Evolutionary conservation across 2,113 vertebrate genomes (phyloP).

Genomic region (Periophthalmus modestus): DNA sequence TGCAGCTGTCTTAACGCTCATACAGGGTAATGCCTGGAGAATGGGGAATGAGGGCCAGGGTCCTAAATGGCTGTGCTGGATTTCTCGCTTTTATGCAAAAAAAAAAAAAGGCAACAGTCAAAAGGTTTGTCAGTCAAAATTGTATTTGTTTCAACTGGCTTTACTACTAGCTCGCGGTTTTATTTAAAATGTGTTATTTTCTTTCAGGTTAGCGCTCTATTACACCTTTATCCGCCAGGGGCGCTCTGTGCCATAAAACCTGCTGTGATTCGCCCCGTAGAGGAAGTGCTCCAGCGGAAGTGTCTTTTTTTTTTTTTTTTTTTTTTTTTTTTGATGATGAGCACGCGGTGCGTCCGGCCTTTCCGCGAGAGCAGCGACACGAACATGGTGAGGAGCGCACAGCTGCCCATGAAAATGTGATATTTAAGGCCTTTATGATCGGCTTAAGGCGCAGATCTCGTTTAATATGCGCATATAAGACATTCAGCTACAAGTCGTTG

Average conservation of each 20-base stretch:
- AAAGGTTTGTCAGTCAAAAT: no score
- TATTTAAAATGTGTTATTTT: not conserved
- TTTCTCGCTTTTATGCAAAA: no score
- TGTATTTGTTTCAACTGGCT: no score
- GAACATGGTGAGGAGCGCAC: conserved; percentile 55
- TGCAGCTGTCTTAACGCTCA: no score
- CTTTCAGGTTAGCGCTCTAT: not conserved
- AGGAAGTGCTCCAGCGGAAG: conserved; percentile 51
- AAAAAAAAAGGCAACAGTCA: no score
- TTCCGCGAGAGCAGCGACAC: conserved; percentile 60
- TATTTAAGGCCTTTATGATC: not conserved
- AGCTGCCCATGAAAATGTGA: rapidly evolving
- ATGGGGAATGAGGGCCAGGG: no score
- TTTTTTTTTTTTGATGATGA: conserved; percentile 39
- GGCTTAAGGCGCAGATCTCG: rapidly evolving
- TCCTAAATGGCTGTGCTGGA: not conserved
- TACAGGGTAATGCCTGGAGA: no score
- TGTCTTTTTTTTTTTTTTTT: no score
- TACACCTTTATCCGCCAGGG: not conserved
- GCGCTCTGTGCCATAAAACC: not conserved
- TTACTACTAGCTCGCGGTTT: no score
- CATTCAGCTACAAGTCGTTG: rapidly evolving
- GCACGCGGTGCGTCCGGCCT: conserved; percentile 72
- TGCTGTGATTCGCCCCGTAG: not conserved
- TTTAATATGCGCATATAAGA: not conserved